Conservation (phyloP, 2,113 vertebrate species). For the Gadus chalcogrammus region DNA sequence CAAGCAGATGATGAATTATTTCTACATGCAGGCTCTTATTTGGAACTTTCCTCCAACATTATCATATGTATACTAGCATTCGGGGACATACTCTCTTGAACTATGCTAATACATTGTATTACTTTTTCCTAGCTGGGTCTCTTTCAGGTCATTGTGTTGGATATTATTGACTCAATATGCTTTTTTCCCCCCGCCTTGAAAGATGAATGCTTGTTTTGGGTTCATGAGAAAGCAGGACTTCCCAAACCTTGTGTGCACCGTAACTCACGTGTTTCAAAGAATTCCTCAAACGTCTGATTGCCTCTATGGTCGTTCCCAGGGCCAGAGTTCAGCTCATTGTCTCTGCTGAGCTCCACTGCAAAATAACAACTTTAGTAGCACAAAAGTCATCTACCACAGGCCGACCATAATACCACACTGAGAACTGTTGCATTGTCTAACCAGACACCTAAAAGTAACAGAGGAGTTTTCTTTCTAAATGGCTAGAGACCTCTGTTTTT, state of each 20-base stretch:
- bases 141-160: no score
- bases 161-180: neutral
- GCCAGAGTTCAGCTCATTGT: conserved; percentile 21
- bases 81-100: no score
- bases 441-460: conserved; percentile 6
- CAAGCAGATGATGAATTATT: conserved; percentile 7
- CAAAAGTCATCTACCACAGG: conserved; percentile 14
- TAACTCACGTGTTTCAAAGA: conserved; percentile 16
- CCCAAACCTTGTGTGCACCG: neutral
- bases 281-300: conserved; percentile 19
- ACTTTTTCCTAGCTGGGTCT: no score
- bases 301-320: conserved; percentile 13
- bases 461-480: conserved; percentile 6
- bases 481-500: neutral
- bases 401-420: neutral
- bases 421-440: conserved; percentile 11
- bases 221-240: neutral
- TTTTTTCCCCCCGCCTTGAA: neutral
- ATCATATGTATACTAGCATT: no score
- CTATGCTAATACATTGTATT: no score
- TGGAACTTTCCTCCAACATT: no score
- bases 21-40: neutral
- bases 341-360: conserved; percentile 19
- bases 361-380: conserved; percentile 37
- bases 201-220: neutral